A percentile compares a stretch with the other conserved stretches of the same genome.
These are phyloP conservation scores for human DNA, from an alignment of 2,113 vertebrate species.

Conservation along the genomic window GRCh38 chr6:167578001-167578500, in stretches of 20 bases:
- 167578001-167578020: not conserved
- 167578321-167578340: not conserved
- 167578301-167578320: not conserved
- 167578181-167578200: not conserved
- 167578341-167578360: not conserved
- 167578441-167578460: rapidly evolving
- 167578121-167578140: not conserved
- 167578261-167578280: not conserved
- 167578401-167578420: not conserved
- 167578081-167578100: not conserved
- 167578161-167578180: not conserved
- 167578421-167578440: rapidly evolving
- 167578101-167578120: rapidly evolving
- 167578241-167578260: not conserved
- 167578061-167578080: too few relatives aligned
- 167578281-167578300: not conserved
- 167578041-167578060: rapidly evolving
- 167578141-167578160: not conserved
- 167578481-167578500: rapidly evolving
- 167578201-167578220: rapidly evolving
- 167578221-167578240: not conserved
- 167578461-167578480: rapidly evolving
- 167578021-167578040: not conserved
- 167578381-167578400: too few relatives aligned
- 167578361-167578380: not conserved